These are phyloP conservation scores for Blera fallax DNA, from an alignment of 2,888 invertebrate species.

Conservation along the genomic window DNA sequence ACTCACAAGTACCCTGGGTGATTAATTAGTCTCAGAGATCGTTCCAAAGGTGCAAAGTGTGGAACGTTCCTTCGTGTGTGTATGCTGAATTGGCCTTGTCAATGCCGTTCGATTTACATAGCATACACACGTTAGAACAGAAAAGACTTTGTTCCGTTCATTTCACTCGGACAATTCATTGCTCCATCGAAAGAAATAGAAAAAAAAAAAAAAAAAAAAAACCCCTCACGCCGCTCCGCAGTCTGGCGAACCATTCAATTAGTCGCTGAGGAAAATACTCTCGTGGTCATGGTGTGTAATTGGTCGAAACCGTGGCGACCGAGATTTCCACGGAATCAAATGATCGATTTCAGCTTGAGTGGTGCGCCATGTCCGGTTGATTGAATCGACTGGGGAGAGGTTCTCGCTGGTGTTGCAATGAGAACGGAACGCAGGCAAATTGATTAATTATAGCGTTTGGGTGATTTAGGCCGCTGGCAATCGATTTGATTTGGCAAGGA, in stretches of 20 bases:
- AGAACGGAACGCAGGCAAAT: constrained; percentile 51
- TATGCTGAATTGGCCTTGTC: constrained; percentile 59
- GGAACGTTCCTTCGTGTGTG: constrained; percentile 2
- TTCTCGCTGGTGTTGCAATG: constrained; percentile 39
- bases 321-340: constrained; percentile 49
- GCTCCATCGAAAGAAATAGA: constrained; percentile 14
- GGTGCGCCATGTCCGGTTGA: constrained; percentile 52
- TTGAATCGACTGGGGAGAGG: constrained; percentile 33
- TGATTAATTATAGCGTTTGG: constrained; percentile 53
- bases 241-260: constrained; percentile 59
- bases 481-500: constrained; percentile 41
- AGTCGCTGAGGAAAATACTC: constrained; percentile 35
- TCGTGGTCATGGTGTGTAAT: constrained; percentile 60
- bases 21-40: constrained; percentile 55
- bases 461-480: constrained; percentile 39
- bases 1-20: constrained; percentile 29
- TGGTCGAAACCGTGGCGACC: constrained; percentile 57
- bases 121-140: constrained; percentile 19
- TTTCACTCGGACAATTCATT: constrained; percentile 20
- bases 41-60: constrained; percentile 28
- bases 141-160: constrained; percentile 53
- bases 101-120: constrained; percentile 61
- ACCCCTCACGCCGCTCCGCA: constrained; percentile 27
- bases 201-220: background rate
- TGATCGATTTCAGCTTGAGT: constrained; percentile 33